Percentiles rank a stretch among this genome's conserved stretches.
Conservation (phyloP, 2,888 invertebrate genomes). For the Latrodectus elegans region DNA sequence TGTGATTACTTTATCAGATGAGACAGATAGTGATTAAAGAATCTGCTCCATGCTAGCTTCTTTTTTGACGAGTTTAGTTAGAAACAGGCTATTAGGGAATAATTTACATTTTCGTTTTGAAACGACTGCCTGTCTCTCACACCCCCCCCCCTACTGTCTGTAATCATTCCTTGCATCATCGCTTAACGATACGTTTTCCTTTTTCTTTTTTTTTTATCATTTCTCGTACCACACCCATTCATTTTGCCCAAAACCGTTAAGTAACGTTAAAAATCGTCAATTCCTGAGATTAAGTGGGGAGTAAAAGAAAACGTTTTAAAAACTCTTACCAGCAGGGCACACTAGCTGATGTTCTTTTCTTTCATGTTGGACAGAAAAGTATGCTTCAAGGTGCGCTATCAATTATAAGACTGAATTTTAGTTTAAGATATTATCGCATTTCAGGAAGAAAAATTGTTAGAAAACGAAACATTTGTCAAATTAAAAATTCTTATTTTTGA, state of each 20-base stretch:
- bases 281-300: slow-evolving; percentile 17
- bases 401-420: too few species aligned
- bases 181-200: slow-evolving; percentile 34
- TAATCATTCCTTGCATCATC: slow-evolving; percentile 40
- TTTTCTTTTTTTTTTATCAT: slow-evolving; percentile 20
- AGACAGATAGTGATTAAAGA: slow-evolving; percentile 53
- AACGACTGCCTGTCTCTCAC: slow-evolving; percentile 27
- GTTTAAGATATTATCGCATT: too few species aligned
- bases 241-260: slow-evolving; percentile 50
- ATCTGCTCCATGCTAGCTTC: slow-evolving; percentile 17
- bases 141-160: not conserved
- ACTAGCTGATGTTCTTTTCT: too few species aligned
- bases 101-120: slow-evolving; percentile 43
- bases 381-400: too few species aligned
- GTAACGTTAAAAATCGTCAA: slow-evolving; percentile 38
- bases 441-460: too few species aligned
- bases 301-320: slow-evolving; percentile 27
- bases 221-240: slow-evolving; percentile 49
- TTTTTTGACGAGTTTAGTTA: slow-evolving; percentile 44
- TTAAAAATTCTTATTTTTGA: too few species aligned
- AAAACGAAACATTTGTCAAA: too few species aligned
- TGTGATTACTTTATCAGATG: slow-evolving; percentile 60
- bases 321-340: not conserved
- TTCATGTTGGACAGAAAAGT: too few species aligned
- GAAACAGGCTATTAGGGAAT: slow-evolving; percentile 62